phyloP scores from a whole-genome alignment of 2,113 vertebrate genomes.

The Halichoeres trimaculatus region DNA sequence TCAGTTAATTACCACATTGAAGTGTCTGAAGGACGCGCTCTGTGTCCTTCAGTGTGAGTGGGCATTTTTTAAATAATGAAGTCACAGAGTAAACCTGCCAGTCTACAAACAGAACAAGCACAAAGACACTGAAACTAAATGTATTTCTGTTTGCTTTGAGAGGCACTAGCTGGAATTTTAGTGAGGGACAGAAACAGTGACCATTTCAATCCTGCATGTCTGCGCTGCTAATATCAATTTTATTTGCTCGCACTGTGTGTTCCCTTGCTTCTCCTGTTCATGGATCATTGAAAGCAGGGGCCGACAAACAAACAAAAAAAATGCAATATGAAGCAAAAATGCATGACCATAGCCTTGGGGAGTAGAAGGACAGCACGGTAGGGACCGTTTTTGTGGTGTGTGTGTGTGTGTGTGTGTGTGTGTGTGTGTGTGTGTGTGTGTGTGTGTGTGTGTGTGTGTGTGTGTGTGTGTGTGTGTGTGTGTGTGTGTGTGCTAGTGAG shows the following conservation, averaged over 20 bases:
- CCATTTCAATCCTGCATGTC: conserved; percentile 41
- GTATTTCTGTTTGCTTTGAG: conserved; percentile 29
- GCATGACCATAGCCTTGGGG: conserved; percentile 64
- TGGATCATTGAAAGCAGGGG: conserved; percentile 58
- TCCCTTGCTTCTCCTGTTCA: conserved; percentile 36
- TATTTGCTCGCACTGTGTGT: conserved; percentile 39
- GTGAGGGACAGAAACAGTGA: conserved; percentile 14
- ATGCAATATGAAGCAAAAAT: conserved; percentile 66
- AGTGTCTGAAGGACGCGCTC: background rate
- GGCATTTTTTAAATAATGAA: background rate
- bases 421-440: conserved; percentile 31
- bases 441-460: conserved; percentile 29
- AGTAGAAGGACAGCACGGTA: conserved; percentile 31
- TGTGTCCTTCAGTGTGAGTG: background rate
- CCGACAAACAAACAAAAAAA: conserved; percentile 51
- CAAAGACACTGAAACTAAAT: conserved; percentile 4
- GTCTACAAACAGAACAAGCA: background rate
- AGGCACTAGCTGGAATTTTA: conserved; percentile 17
- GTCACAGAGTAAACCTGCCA: background rate
- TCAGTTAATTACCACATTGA: background rate
- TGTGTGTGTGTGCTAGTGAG: conserved; percentile 27
- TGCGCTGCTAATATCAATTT: conserved; percentile 48
- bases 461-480: conserved; percentile 35
- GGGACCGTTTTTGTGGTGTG: conserved; percentile 34
- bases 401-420: conserved; percentile 28